Base-by-base conservation (phyloP, 2,113 vertebrate genomes). In the Baryphthengus martii region DNA sequence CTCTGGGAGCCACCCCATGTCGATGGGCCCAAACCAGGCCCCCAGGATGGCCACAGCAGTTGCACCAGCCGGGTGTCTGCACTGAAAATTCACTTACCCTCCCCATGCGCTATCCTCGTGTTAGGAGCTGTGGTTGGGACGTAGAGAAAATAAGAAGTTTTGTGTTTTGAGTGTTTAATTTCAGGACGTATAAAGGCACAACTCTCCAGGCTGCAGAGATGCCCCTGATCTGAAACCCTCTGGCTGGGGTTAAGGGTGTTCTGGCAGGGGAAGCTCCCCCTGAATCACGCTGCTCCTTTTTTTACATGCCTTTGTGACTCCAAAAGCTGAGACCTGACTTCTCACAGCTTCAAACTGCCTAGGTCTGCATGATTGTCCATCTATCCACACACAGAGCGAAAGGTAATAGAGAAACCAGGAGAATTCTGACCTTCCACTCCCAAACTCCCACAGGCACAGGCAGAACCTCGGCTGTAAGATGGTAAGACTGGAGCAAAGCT, bases 41-140 rank as follows among this genome's bases (percentile, higher is more conserved):
- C 11, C 78, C 5, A 11, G 31, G 25, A 52, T 1, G 2, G 16
- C 35, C 21, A 25, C 25, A 7, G 1, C 2, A 29, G 33, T 9
- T 25, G 11, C 0, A 0, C 3, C 2, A 31, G 28, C 28, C 0
- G 0, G 23, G 4, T 2, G 28, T 16, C 28, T 25, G 39, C 13
- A 15, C 33, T 44, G 28, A 68, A 55, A 68, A 75, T 8, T 11
- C 74, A 5, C 44, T 35, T 11, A 10, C 44, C 20, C 21, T 49
- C 52, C 10, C 21, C 53, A 5, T 7, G 15, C 50, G 15, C 50
- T 7, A 2, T 4, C 3, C n/a, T 6, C 14, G 52, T 19, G 19
- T 67, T 10, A 47, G 40, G 29, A 74, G 44, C 28, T 0, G 0
- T 9, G 17, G 19, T 8, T 52, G 20, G 13, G 28, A 19, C 44